Evolutionary conservation across 2,797 vertebrate species (phyloP).

Genomic region (Psittacula echo): DNA sequence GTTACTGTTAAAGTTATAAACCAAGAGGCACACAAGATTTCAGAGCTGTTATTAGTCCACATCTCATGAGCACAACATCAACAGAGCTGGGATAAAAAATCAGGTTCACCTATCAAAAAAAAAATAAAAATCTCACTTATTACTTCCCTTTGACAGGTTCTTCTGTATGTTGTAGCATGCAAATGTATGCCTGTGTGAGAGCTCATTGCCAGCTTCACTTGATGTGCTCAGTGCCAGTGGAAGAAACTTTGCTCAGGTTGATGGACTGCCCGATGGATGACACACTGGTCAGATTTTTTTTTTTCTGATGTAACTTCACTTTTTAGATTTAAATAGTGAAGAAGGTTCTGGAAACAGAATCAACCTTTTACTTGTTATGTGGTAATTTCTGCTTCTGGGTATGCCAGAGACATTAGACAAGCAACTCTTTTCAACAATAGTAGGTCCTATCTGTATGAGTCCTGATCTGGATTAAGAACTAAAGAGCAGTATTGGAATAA

Average conservation of each 20-base stretch:
- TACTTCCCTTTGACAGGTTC: not conserved
- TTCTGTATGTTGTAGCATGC: not conserved
- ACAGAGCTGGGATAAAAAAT: not conserved
- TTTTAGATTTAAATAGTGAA: not conserved
- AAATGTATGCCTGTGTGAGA: not conserved
- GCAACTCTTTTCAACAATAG: not conserved
- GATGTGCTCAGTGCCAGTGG: accelerated
- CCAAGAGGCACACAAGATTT: not conserved
- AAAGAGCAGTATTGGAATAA: not conserved
- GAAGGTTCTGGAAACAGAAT: not conserved
- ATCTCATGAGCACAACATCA: not conserved
- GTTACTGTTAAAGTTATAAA: not conserved
- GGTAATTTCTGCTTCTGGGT: not conserved
- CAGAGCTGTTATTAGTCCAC: not conserved
- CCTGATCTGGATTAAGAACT: not conserved
- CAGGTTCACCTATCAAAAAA: not conserved
- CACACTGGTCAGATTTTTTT: not conserved
- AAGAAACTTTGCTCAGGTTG: not conserved
- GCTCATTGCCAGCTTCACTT: not conserved
- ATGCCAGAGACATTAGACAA: not conserved
- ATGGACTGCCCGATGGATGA: not conserved
- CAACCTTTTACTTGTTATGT: not conserved
- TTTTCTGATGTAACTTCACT: accelerated
- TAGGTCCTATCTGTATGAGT: not conserved
- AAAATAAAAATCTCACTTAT: not conserved